These are phyloP conservation scores for Aphelocoma coerulescens DNA, from an alignment of 2,113 vertebrate genomes.

Conservation along the genomic window DNA sequence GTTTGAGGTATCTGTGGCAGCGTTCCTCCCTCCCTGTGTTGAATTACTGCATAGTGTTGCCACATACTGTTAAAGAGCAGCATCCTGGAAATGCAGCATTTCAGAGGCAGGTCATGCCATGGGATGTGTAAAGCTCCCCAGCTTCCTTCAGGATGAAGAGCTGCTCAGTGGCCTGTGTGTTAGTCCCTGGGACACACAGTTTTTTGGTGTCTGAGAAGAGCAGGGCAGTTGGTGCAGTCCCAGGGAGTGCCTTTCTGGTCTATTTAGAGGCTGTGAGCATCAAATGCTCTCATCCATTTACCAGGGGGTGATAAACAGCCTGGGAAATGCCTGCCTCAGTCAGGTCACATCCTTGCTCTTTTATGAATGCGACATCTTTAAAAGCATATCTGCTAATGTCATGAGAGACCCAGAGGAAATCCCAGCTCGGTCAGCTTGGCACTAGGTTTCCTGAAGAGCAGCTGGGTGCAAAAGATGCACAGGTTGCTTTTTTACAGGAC, in stretches of 20 bases:
- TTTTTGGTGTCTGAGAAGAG: not conserved
- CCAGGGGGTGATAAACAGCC: not conserved
- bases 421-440: not conserved
- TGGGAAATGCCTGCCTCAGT: conserved; percentile 30
- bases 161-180: not conserved
- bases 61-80: not conserved
- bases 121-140: not conserved
- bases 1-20: not conserved
- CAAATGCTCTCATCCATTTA: conserved; percentile 22
- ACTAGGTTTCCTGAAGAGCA: not conserved
- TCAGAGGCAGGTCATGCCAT: not conserved
- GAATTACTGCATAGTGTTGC: not conserved
- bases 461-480: not conserved
- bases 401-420: not conserved
- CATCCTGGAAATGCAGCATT: not conserved
- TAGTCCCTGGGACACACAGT: not conserved
- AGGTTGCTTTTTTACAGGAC: not conserved
- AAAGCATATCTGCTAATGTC: not conserved
- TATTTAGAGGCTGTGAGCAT: not conserved
- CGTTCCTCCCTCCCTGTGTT: not conserved
- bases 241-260: conserved; percentile 14
- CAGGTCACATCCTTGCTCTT: conserved; percentile 13
- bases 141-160: not conserved
- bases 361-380: conserved; percentile 27
- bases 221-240: not conserved